Base-by-base conservation (phyloP, 2,888 invertebrate genomes). In the Ophioninae sp. region DNA sequence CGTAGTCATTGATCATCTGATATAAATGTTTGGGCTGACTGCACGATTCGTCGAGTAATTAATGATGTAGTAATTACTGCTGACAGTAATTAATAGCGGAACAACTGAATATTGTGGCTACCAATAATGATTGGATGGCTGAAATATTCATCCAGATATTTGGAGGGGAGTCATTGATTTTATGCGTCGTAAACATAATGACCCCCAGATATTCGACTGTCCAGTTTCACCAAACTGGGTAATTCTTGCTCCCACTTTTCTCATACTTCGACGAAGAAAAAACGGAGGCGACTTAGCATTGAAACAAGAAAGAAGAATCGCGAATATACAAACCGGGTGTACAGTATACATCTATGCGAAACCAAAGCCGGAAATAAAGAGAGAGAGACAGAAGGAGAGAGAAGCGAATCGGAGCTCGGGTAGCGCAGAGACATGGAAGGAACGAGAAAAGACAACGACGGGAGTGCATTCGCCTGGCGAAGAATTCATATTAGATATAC, bases 401-500 rank as follows among this genome's bases (percentile, higher is more conserved):
- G 58, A 77, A 10, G 65, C 13, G 65, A 59, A 58, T 51, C 10
- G 69, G 75, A 84, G 72, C 51, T 51, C 51, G 17, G 13, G 51
- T 17, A 51, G 51, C 17, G 51, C 51, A 68, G 79, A 64, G 41
- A 69, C 51, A 72, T 59, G 65, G 37, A 79, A 80, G 72, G 64
- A 79, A 79, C 51, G 75, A 67, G 82, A 82, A 80, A 85, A 79
- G 80, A 79, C 73, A 81, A 86, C 82, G 84, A 85, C 83, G 79
- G 80, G 86, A 86, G 84, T 79, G 87, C 84, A 85, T 82, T 84
- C 85, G 84, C 83, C 87, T 73, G 83, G 79, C 86, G 87, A 61
- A 63, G 80, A 83, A 83, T 83, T 80, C 83, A 80, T 87, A 88
- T 90, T 90, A 89, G 89, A 91, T 90, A 90, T 89, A 90, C 90